These are phyloP conservation scores for Aspidiotus rigidus DNA, from an alignment of 2,888 invertebrate genomes.

Conservation along the genomic window DNA sequence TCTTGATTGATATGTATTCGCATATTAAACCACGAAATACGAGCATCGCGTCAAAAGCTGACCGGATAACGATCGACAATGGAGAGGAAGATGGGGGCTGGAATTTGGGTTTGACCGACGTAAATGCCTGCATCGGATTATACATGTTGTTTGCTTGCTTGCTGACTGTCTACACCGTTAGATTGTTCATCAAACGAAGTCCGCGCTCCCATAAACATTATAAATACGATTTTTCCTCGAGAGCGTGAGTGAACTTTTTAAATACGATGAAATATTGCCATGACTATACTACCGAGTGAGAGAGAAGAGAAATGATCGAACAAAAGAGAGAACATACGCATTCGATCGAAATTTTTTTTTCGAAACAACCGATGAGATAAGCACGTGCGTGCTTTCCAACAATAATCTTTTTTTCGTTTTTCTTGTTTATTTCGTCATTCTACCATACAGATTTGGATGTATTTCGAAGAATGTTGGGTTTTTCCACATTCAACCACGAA, in stretches of 20 bases:
- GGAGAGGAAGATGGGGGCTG: constrained; percentile 5
- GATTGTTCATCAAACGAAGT: constrained; percentile 21
- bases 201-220: constrained; percentile 1
- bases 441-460: no score
- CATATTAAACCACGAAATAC: constrained; percentile 34
- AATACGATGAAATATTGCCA: no score
- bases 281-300: no score
- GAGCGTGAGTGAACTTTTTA: not conserved
- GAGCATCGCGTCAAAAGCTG: not conserved
- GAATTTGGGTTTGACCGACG: constrained; percentile 23
- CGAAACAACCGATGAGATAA: no score
- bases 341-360: no score
- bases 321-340: no score
- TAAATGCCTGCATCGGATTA: constrained; percentile 19
- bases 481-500: no score
- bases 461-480: no score
- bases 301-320: no score
- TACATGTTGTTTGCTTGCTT: constrained; percentile 24
- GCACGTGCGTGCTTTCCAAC: no score
- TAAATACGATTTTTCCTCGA: constrained; percentile 16
- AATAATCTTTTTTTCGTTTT: no score
- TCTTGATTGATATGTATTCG: constrained; percentile 52
- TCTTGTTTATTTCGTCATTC: no score
- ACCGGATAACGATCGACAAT: not conserved
- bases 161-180: constrained; percentile 20